Evolutionary conservation across 2,113 vertebrate genomes (phyloP).

Genomic region (Laticauda colubrina): DNA sequence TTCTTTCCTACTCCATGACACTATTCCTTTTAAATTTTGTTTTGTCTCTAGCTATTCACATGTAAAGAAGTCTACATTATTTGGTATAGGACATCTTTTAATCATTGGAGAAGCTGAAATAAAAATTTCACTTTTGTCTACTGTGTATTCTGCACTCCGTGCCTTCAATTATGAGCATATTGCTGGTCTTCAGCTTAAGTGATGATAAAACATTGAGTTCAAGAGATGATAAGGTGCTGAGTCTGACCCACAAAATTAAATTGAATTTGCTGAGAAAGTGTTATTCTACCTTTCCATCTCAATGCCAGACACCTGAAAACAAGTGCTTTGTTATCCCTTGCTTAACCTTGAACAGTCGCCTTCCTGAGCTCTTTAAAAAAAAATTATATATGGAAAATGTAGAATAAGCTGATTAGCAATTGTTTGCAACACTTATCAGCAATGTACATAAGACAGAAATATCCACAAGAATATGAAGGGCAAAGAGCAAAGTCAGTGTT

Average conservation of each 20-base stretch:
- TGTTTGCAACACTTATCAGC: constrained; percentile 58
- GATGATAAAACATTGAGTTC: constrained; percentile 57
- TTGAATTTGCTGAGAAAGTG: constrained; percentile 63
- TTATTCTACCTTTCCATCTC: constrained; percentile 59
- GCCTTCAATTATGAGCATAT: constrained; percentile 46
- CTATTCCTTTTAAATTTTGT: neutral
- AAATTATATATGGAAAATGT: constrained; percentile 63
- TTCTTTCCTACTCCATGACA: neutral
- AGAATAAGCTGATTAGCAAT: constrained; percentile 65
- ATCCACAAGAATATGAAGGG: constrained; percentile 40
- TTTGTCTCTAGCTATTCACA: constrained; percentile 33
- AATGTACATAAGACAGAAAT: constrained; percentile 49
- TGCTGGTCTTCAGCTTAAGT: constrained; percentile 43
- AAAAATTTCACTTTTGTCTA: constrained; percentile 27
- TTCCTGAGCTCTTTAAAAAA: constrained; percentile 65
- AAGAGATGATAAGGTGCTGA: constrained; percentile 53
- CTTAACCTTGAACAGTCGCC: constrained; percentile 63
- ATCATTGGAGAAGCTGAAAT: constrained; percentile 13
- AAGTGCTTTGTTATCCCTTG: constrained; percentile 51
- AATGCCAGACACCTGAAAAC: constrained; percentile 60
- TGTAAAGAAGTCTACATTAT: neutral
- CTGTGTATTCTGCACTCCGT: constrained; percentile 36
- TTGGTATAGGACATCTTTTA: constrained; percentile 36
- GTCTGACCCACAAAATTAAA: constrained; percentile 65
- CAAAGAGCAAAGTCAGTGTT: constrained; percentile 21